Base-by-base conservation (phyloP, 2,888 invertebrate species). In the Pycnomerus fuliginosus region DNA sequence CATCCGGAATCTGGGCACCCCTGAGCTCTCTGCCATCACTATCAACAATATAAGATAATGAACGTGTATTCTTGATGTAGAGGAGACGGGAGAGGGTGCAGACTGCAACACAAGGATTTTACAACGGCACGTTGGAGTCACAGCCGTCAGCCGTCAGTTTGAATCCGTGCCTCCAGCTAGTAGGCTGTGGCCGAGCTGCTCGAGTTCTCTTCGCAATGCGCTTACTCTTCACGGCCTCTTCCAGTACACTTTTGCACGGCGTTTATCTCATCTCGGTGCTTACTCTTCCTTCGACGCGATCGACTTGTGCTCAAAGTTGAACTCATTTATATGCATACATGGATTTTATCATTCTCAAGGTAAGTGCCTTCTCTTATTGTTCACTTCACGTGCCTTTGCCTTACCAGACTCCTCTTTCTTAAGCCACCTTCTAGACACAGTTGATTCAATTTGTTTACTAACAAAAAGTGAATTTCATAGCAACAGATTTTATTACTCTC, bases 291-390 rank as follows among this genome's bases (percentile, higher is more conserved):
- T 28, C 11, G 16, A 24, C 29, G 28, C 8, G 31, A 34, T 36
- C 37, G 28, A 45, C 27, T 45, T 41, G 41, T 38, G 44, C 38
- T 40, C 25, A 31, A 33, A 23, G 20, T 38, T 37, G 39, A 34
- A 30, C 23, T 29, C 5, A 30, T 36, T 22, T 3, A 34, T 28
- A 29, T 38, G 24, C 33, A 47, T 59, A 54, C 50, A 60, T 60
- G 60, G 60, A 60, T 58, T 60, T 60, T 55, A 55, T 60, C 49
- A 60, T 60, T 38, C 54, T 58, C 36, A 60, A 60, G 58, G 60
- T 60, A 56, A 58, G 58, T 48, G 39, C 23, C 27, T 24, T 31
- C 33, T 29, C 38, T 43, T 34, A 49, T 33, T 11, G 33, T 33
- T 22, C 17, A 20, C 15, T 33, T 20, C 20, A 33, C 33, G 17